A percentile compares a stretch with the other conserved stretches of the same genome.
phyloP scores from a whole-genome alignment of 2,797 vertebrate genomes.

The Diplodus sargus region DNA sequence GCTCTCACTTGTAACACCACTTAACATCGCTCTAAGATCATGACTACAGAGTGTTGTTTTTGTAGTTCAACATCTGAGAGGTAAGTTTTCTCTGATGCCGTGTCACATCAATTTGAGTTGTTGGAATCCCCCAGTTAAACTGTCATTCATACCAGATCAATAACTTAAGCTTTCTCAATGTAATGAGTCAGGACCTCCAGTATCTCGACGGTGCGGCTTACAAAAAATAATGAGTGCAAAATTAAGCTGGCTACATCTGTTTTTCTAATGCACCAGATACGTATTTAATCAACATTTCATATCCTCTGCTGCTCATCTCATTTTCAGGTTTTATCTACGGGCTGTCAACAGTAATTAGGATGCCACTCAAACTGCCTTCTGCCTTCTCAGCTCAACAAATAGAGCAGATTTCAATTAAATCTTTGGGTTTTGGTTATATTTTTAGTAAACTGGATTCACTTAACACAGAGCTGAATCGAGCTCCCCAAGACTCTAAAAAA shows the following conservation, averaged over 20 bases:
- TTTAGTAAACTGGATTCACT: constrained; percentile 22
- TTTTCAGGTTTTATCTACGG: constrained; percentile 41
- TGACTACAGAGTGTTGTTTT: not conserved
- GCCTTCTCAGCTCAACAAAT: constrained; percentile 19
- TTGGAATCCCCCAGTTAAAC: constrained; percentile 1
- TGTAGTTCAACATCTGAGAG: constrained; percentile 1
- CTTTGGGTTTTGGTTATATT: not conserved
- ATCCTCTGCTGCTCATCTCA: constrained; percentile 25
- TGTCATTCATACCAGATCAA: constrained; percentile 26
- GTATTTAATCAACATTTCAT: constrained; percentile 28
- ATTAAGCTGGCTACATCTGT: constrained; percentile 14
- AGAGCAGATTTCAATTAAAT: constrained; percentile 14
- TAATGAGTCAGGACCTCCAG: constrained; percentile 17
- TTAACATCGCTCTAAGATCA: not conserved
- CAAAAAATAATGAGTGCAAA: constrained; percentile 21
- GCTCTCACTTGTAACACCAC: too few species aligned
- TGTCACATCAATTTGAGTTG: constrained; percentile 7
- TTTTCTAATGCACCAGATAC: constrained; percentile 23
- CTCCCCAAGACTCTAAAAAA: not conserved
- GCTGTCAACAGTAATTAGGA: constrained; percentile 41
- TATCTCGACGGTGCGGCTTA: constrained; percentile 8
- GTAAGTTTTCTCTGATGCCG: constrained; percentile 17
- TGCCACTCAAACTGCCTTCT: constrained; percentile 18
- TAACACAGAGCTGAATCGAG: constrained; percentile 13
- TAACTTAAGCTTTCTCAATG: constrained; percentile 27